phyloP scores from a whole-genome alignment of 2,888 invertebrate species.

The Drosophila incognita region DNA sequence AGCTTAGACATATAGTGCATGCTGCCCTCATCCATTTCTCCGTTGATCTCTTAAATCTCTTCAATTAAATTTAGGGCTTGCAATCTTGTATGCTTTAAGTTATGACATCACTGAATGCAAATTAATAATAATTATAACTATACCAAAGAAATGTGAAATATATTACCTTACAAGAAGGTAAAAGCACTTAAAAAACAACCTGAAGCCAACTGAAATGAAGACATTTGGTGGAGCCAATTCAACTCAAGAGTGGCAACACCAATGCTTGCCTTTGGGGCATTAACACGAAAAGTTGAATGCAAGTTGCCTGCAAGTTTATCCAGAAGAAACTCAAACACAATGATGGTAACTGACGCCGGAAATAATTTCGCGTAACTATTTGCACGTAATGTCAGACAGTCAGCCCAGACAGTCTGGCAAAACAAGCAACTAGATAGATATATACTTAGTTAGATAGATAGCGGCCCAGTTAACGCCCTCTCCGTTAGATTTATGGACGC shows the following conservation, averaged over 20 bases:
- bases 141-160: not conserved
- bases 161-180: not conserved
- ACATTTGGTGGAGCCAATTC: constrained; percentile 6
- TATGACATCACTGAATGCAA: not conserved
- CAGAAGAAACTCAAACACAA: constrained; percentile 53
- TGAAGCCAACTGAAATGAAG: constrained; percentile 9
- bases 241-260: constrained; percentile 1
- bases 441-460: constrained; percentile 26
- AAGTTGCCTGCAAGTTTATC: constrained; percentile 63
- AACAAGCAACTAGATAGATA: constrained; percentile 18
- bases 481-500: constrained; percentile 59
- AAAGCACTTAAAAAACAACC: not conserved
- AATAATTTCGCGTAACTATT: constrained; percentile 77
- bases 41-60: not conserved
- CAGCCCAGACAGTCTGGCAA: constrained; percentile 21
- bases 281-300: constrained; percentile 47
- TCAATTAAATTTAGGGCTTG: not conserved
- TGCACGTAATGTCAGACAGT: constrained; percentile 62
- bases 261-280: constrained; percentile 36
- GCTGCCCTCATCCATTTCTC: not conserved
- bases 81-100: not conserved
- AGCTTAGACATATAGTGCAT: not conserved
- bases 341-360: constrained; percentile 71
- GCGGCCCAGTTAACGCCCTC: constrained; percentile 52
- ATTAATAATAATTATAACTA: not conserved